Percentiles rank a stretch among this genome's conserved stretches.
Conservation (phyloP, 2,113 vertebrate species). For the Jaculus jaculus region DNA sequence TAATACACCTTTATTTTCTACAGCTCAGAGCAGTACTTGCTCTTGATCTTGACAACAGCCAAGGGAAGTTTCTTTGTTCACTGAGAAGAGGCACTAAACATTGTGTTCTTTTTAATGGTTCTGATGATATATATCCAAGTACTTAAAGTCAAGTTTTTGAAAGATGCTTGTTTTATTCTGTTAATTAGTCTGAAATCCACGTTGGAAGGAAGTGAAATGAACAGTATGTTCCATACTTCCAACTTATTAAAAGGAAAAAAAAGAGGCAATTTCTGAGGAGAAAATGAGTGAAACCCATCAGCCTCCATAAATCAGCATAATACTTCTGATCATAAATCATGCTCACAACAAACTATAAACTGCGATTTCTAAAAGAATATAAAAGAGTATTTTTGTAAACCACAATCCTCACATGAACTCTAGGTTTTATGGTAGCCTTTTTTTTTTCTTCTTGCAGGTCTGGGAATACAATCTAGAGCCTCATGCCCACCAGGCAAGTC, state of each 20-base stretch:
- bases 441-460: background rate
- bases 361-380: slow-evolving; percentile 14
- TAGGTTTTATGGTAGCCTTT: background rate
- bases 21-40: background rate
- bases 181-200: slow-evolving; percentile 56
- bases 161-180: slow-evolving; percentile 53
- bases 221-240: slow-evolving; percentile 59
- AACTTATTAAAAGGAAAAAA: slow-evolving; percentile 29
- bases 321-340: slow-evolving; percentile 40
- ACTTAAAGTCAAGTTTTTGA: slow-evolving; percentile 59
- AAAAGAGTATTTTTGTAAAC: background rate
- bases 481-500: background rate
- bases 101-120: slow-evolving; percentile 62
- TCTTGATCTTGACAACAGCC: background rate
- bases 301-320: background rate
- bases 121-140: slow-evolving; percentile 61
- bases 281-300: background rate
- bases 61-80: slow-evolving; percentile 46
- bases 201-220: slow-evolving; percentile 40
- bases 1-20: background rate
- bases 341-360: slow-evolving; percentile 40
- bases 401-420: slow-evolving; percentile 19
- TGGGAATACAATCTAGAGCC: background rate
- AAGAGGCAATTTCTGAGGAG: slow-evolving; percentile 33
- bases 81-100: slow-evolving; percentile 15